Evolutionary conservation across 2,797 vertebrate genomes (phyloP).

Genomic region (Rhynchonycteris naso): DNA sequence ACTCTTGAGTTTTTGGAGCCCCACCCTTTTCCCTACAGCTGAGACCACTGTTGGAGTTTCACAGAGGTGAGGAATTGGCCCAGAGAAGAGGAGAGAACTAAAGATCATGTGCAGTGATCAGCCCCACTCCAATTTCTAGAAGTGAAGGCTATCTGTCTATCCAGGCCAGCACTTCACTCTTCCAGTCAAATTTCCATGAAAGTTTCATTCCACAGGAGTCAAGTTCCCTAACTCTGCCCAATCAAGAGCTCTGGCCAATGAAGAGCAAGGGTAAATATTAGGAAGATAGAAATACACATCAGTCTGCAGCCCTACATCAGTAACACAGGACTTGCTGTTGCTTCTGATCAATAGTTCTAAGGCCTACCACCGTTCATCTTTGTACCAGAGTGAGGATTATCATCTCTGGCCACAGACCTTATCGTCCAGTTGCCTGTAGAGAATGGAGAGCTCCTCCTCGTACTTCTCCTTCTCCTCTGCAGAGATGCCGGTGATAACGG

Average conservation of each 20-base stretch:
- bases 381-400: not conserved
- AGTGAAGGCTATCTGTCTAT: not conserved
- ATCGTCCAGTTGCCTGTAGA: slow-evolving; percentile 95
- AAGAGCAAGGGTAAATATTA: not conserved
- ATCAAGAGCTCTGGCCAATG: not conserved
- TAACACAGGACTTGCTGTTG: not conserved
- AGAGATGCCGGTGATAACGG: slow-evolving; percentile 83
- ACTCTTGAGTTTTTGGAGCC: not conserved
- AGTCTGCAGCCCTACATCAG: not conserved
- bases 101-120: not conserved
- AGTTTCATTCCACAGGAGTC: not conserved
- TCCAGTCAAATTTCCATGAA: not conserved
- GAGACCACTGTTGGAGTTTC: not conserved
- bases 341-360: not conserved
- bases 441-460: slow-evolving; percentile 90
- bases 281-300: not conserved
- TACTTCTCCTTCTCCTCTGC: slow-evolving; percentile 90
- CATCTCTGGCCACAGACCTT: slow-evolving; percentile 87
- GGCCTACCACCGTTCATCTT: not conserved
- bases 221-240: not conserved
- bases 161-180: not conserved
- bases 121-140: not conserved
- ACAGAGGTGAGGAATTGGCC: not conserved
- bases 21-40: not conserved
- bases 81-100: not conserved